Evolutionary conservation across 2,113 vertebrate species (phyloP), one percentile per base, ranked within the genome.

Genomic region (Muntiacus reevesi): DNA sequence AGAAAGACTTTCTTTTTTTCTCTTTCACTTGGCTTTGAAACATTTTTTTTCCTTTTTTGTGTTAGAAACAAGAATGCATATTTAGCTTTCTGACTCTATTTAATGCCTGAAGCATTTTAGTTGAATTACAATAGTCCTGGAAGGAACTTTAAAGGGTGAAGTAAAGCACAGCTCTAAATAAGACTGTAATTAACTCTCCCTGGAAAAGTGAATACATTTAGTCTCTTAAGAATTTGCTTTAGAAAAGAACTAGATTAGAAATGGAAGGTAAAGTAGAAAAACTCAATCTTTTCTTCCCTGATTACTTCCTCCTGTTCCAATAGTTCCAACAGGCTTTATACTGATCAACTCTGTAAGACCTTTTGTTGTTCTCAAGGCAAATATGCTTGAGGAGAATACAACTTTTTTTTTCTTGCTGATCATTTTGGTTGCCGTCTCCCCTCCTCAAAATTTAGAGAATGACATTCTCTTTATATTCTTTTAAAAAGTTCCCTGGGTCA

Each of bases 81-180:
- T 57, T 94, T 86, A 57, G n/a, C 64, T 84, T 87, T 45, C 79
- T 96, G 67, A 94, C 1, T 40, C 27, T 89, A 74, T 92, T 89
- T 76, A 94, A 95, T 79, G 57, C 52, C 62, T 62, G 45, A 57
- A 9, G 17, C 81, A 95, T 94, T 95, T 43, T 60, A 96, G 81
- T 25, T 54, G 59, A 95, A 81, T 81, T 45, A 92, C 64, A 76
- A 25, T 36, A 50, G 5, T 67, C 12, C 47, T 94, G 83, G 25
- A 94, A 90, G 5, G 2, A 91, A 89, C 11, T 74, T 85, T 60
- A 87, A 97, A 95, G 9, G 79, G 40, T 85, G 60, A 95, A 96
- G 30, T 23, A 95, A 95, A 27, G 15, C 43, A 33, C 94, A 81
- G 81, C 96, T 92, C 40, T 90, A 96, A 98, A 92, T 85, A 90